Base-by-base conservation (phyloP, 30 jellyfish, hydroid and myxozoan genomes). In the Hydractinia symbiolongicarpus region DNA sequence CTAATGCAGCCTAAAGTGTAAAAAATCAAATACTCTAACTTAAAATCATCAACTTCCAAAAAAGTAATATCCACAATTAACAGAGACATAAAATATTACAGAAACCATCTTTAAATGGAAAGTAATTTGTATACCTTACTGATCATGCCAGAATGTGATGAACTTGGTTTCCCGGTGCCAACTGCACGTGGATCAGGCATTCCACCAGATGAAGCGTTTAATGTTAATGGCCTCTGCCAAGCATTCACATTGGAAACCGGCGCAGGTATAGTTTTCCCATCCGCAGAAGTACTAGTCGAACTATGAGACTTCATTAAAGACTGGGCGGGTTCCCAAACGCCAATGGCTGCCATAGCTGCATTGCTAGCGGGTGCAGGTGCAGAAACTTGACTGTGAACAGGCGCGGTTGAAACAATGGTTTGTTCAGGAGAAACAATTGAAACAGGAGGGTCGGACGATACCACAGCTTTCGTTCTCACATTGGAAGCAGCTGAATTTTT, bases 291-390 rank as follows among this genome's bases (percentile, higher is more conserved):
- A 10, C 88, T 16, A 16, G 74, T 83, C 58, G 84, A 71, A 55
- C 79, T 89, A 40, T 78, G 86, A 52, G 96, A 86, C 61, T 96
- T 83, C 67, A 87, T 85, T 40, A 91, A 69, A 15, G 96, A 92
- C 72, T 86, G 96, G 7, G 98, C 98, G 17, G 98, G 98, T 70
- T 91, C 98, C 98, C 98, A 91, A 14, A 84, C 98, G 9, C 98
- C 98, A n/a, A 91, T 94, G 56, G 95, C 98, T 9, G 95, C 96
- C 95, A 91, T 87, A 5, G 97, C 97, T 6, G 97, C 97, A 60
- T 91, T 91, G 79, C 98, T 91, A 4, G 92, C 67, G 50, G 86
- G 95, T 67, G 95, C 53, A 0, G 74, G 84, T 6, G 88, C 53
- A 1, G 87, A 8, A 73, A 50, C 44, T 50, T 11, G 7, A 30